Evolutionary conservation across 1,140 invertebrate genomes (phyloP).

Genomic region (Drosophila mojavensis): DNA sequence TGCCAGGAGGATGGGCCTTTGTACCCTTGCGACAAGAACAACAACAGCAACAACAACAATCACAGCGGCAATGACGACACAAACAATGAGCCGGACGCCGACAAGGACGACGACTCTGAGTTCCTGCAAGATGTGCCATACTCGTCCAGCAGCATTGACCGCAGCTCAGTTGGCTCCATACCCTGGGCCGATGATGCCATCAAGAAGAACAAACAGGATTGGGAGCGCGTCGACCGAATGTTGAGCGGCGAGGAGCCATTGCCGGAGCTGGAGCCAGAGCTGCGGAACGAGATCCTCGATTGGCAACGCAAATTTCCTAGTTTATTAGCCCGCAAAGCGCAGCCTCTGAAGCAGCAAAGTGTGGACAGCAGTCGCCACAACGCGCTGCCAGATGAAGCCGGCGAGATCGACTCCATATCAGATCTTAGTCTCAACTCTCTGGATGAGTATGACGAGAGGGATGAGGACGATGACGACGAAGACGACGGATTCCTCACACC

Average conservation of each 20-base stretch:
- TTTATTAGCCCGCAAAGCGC: conserved; percentile 44
- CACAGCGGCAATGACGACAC: conserved; percentile 35
- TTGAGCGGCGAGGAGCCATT: conserved; percentile 67
- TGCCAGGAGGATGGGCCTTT: conserved; percentile 29
- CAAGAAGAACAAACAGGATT: conserved; percentile 80
- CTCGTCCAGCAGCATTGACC: conserved; percentile 80
- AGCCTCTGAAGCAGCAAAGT: conserved; percentile 56
- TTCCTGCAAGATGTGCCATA: conserved; percentile 78
- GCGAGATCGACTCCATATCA: conserved; percentile 66
- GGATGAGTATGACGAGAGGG: conserved; percentile 58
- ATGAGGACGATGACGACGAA: conserved; percentile 36
- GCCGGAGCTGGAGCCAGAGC: conserved; percentile 66
- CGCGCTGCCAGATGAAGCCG: conserved; percentile 27
- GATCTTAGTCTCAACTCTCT: conserved; percentile 72
- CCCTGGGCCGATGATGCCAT: conserved; percentile 83
- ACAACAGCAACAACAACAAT: conserved; percentile 36
- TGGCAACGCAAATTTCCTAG: conserved; percentile 79
- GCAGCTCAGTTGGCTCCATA: conserved; percentile 80
- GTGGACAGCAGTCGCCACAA: conserved; percentile 45
- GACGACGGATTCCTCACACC: conserved; percentile 68
- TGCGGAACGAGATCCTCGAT: conserved; percentile 74
- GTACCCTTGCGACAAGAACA: conserved; percentile 42
- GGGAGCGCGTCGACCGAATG: conserved; percentile 78
- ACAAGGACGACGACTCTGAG: conserved; percentile 74
- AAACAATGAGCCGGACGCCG: conserved; percentile 48